Evolutionary conservation across 2,888 invertebrate genomes (phyloP), one percentile per base, ranked within the genome.

Genomic region (Tanaodytes sp.): DNA sequence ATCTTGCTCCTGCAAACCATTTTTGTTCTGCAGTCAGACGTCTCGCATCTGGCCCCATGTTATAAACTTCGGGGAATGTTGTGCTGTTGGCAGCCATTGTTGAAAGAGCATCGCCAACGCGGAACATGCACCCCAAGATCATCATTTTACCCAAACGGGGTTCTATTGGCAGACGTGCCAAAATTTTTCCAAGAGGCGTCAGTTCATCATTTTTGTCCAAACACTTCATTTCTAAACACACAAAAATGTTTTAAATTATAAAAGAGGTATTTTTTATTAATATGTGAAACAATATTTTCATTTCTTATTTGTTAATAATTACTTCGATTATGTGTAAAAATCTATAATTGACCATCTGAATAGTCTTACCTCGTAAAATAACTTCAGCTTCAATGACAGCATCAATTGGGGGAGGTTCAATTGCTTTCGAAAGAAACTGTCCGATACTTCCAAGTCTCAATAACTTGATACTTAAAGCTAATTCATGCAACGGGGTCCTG

Each of bases 341-440:
- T 49, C 8, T 42, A 27, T 27, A 8, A 9, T 8, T 8, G 27
- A 27, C 27, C 5, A 27, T n/a, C n/a, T n/a, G n/a, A n/a, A n/a
- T 27, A 6, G 9, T 27, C 27, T 27, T 77, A 87, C 87, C 87
- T 80, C 86, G 82, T 1, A 91, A 83, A 69, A 89, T 82, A 37
- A 95, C 96, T 86, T 98, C 97, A 0, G 98, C 98, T 84, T 98
- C 98, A 76, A 98, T 97, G 11, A 99, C 97, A 20, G 98, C 97
- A 86, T 98, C 98, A 71, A 98, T 89, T 12, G 98, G 98, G 33
- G 98, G 98, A 0, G 98, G 97, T 83, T 98, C 97, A 16, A 98
- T 92, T 0, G 95, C 95, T 85, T 98, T 98, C 16, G 96, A 95
- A 63, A 99, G 87, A 86, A 99, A 99, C 83, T 94, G 94, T 0